Evolutionary conservation across 2,113 vertebrate genomes (phyloP).

Genomic region (Junco hyemalis): DNA sequence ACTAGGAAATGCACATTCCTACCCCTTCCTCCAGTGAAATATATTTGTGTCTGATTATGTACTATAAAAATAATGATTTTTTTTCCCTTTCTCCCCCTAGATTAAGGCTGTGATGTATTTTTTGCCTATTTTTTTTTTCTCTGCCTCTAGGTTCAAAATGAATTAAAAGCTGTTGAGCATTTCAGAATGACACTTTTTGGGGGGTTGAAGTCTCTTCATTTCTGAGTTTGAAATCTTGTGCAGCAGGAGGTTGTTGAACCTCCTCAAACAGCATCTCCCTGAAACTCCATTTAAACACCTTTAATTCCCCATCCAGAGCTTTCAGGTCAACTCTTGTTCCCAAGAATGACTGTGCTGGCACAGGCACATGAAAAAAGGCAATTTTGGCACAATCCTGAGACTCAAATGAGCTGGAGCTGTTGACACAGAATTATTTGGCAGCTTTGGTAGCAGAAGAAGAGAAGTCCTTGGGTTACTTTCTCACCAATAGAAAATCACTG

Average conservation of each 20-base stretch:
- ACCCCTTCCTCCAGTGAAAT: neutral
- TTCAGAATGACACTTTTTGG: slow-evolving; percentile 3
- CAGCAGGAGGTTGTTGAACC: neutral
- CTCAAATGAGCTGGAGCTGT: neutral
- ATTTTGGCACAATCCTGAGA: neutral
- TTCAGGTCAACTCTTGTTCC: neutral
- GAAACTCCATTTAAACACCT: neutral
- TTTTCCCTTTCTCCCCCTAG: neutral
- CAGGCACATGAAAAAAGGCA: rapidly evolving
- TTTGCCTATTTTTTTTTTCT: slow-evolving; percentile 49
- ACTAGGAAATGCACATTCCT: neutral
- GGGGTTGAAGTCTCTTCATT: slow-evolving; percentile 60
- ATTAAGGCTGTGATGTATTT: slow-evolving; percentile 64
- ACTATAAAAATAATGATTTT: slow-evolving; percentile 41
- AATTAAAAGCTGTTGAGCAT: slow-evolving; percentile 74
- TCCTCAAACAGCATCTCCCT: neutral
- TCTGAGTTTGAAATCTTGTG: neutral
- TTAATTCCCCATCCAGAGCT: neutral
- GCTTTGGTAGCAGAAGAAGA: neutral
- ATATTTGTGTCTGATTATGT: slow-evolving; percentile 53
- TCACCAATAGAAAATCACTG: neutral
- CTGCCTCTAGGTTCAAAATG: slow-evolving; percentile 65
- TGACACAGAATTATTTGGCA: neutral
- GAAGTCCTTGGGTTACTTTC: neutral
- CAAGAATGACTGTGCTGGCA: neutral